phyloP scores from a whole-genome alignment of 2,113 vertebrate species.

The Alouatta palliata region DNA sequence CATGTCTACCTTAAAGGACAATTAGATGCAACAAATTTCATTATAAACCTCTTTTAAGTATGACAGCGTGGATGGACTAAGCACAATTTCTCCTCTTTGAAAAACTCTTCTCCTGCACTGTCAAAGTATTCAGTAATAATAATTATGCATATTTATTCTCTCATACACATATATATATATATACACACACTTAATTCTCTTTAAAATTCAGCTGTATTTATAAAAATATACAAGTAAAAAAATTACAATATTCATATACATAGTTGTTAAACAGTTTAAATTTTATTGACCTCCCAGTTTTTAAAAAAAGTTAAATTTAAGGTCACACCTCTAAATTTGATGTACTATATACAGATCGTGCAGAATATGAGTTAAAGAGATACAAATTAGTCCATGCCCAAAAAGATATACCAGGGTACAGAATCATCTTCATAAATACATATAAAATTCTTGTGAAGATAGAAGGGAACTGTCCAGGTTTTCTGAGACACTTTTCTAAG shows the following conservation, averaged over 20 bases:
- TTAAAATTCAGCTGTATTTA: constrained; percentile 29
- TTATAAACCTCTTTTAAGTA: constrained; percentile 5
- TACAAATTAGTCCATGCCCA: constrained; percentile 70
- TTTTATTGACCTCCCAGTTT: constrained; percentile 79
- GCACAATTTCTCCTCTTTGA: neutral
- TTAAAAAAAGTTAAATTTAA: constrained; percentile 73
- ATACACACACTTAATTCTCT: neutral
- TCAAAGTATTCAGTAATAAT: constrained; percentile 39
- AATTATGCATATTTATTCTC: constrained; percentile 54
- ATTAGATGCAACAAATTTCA: neutral
- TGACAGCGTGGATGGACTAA: constrained; percentile 3
- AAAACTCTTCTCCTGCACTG: constrained; percentile 22
- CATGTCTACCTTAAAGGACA: constrained; percentile 13
- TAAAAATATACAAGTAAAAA: constrained; percentile 54
- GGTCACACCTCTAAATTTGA: constrained; percentile 72
- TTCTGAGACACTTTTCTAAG: constrained; percentile 64
- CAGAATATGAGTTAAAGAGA: constrained; percentile 71
- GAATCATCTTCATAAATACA: constrained; percentile 74
- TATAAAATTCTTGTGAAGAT: constrained; percentile 62
- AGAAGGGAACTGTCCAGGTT: constrained; percentile 4
- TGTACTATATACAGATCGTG: constrained; percentile 75
- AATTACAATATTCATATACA: constrained; percentile 46
- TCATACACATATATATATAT: neutral
- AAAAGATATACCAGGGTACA: constrained; percentile 64
- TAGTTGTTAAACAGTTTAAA: constrained; percentile 70